Percentiles rank a stretch among this genome's conserved stretches.
Conservation (phyloP, 1,140 invertebrate species). For the Drosophila sproati region DNA sequence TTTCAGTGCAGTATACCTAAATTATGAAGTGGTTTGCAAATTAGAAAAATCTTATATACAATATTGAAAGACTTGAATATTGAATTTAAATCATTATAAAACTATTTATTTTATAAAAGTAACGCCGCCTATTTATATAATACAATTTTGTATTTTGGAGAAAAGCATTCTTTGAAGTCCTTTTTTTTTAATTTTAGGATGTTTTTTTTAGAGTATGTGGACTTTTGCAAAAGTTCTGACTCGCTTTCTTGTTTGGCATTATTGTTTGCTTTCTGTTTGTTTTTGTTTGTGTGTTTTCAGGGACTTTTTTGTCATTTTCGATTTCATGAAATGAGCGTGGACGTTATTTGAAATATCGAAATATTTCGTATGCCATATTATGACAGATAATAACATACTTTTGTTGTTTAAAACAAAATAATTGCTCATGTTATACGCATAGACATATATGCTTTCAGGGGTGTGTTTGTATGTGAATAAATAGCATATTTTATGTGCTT, state of each 20-base stretch:
- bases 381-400: conserved; percentile 23
- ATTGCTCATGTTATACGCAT: conserved; percentile 37
- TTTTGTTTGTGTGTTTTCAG: conserved; percentile 43
- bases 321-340: conserved; percentile 54
- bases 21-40: background rate
- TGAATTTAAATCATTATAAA: too few species aligned
- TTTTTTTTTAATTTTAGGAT: background rate
- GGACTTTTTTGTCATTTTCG: conserved; percentile 35
- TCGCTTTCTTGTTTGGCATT: background rate
- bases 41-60: background rate
- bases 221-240: background rate
- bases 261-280: conserved; percentile 14
- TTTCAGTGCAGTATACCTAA: background rate
- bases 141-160: too few species aligned
- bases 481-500: conserved; percentile 75
- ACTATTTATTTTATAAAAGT: too few species aligned
- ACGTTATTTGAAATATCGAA: conserved; percentile 67
- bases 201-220: background rate
- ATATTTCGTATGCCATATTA: conserved; percentile 38
- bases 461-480: conserved; percentile 33
- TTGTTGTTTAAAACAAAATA: conserved; percentile 37
- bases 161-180: too few species aligned
- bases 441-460: conserved; percentile 22
- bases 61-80: too few species aligned
- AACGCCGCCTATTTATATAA: too few species aligned